Evolutionary conservation across 2,888 invertebrate species (phyloP).

Genomic region (Lysandra bellargus): DNA sequence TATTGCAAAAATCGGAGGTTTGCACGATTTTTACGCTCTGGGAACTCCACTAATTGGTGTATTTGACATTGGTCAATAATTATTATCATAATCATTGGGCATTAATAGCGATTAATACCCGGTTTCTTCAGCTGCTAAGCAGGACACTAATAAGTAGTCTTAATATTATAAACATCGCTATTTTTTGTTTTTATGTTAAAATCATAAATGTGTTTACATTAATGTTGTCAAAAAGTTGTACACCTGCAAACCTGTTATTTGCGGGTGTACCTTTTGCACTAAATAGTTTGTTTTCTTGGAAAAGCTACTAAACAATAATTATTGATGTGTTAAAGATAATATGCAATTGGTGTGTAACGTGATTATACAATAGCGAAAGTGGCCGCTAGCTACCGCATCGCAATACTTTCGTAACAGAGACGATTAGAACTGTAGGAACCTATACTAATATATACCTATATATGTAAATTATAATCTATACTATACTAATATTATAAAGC

Average conservation of each 20-base stretch:
- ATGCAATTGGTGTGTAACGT: slow-evolving; percentile 25
- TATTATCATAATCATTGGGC: too few species aligned
- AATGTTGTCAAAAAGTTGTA: background rate
- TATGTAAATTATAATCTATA: too few species aligned
- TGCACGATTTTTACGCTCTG: too few species aligned
- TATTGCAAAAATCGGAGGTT: too few species aligned
- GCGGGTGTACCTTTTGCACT: background rate
- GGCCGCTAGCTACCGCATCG: slow-evolving; percentile 8
- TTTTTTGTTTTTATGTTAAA: background rate
- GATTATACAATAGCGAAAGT: slow-evolving; percentile 29
- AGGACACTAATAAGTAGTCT: too few species aligned
- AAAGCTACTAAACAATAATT: background rate
- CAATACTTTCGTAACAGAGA: slow-evolving; percentile 22
- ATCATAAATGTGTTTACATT: background rate
- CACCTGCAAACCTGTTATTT: background rate
- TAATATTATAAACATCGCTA: background rate
- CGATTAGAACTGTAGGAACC: slow-evolving; percentile 17
- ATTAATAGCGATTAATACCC: too few species aligned
- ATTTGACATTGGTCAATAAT: too few species aligned
- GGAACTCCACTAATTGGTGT: too few species aligned
- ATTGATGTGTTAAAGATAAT: slow-evolving; percentile 16
- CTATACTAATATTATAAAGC: too few species aligned
- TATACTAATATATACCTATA: too few species aligned
- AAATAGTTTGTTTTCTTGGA: background rate
- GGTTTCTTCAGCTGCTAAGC: too few species aligned